Evolutionary conservation across 2,113 vertebrate species (phyloP).

Genomic region (Stigmatopora nigra): DNA sequence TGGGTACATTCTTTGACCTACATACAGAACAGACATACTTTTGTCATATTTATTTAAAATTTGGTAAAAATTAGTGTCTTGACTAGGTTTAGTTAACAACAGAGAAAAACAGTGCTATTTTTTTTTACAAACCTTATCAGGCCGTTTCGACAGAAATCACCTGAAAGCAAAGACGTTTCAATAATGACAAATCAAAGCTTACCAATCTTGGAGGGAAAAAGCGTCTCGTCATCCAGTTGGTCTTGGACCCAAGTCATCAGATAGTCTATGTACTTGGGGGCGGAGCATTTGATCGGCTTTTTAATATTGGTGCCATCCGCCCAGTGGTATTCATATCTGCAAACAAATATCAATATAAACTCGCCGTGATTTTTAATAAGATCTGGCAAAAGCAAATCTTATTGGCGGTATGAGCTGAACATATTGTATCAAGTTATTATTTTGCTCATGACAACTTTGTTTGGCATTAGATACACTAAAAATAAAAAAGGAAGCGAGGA

Average conservation of each 20-base stretch:
- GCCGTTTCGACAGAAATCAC: background rate
- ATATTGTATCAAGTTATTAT: background rate
- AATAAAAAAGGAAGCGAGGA: slow-evolving; percentile 11
- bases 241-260: slow-evolving; percentile 99
- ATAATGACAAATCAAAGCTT: slow-evolving; percentile 32
- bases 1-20: background rate
- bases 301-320: slow-evolving; percentile 97
- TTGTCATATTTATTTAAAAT: background rate
- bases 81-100: background rate
- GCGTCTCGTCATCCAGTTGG: slow-evolving; percentile 94
- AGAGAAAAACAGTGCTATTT: background rate
- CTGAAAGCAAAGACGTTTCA: background rate
- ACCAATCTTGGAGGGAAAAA: slow-evolving; percentile 98
- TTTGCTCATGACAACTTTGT: slow-evolving; percentile 7
- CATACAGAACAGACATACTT: background rate
- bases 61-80: background rate
- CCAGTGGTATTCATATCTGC: slow-evolving; percentile 96
- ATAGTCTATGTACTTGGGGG: slow-evolving; percentile 95
- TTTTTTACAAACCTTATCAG: background rate
- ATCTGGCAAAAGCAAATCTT: background rate
- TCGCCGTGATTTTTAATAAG: background rate
- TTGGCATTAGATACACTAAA: slow-evolving; percentile 9
- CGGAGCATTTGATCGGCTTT: slow-evolving; percentile 95
- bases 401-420: background rate
- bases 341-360: background rate